phyloP scores from a whole-genome alignment of 2,797 vertebrate genomes.

The Melanotaenia parkinsoni region DNA sequence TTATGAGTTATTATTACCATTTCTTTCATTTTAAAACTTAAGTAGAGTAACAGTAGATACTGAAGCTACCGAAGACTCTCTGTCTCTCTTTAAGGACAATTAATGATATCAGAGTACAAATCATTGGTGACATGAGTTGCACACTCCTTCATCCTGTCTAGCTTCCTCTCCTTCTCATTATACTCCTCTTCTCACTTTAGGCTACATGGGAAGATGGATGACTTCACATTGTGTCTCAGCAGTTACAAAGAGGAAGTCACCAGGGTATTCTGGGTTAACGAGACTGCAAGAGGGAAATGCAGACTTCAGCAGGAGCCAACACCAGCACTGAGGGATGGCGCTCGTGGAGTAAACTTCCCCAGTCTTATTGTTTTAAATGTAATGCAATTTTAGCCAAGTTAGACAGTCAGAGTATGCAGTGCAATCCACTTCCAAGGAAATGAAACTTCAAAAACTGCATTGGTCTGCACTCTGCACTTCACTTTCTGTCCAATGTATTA shows the following conservation, averaged over 20 bases:
- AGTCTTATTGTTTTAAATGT: slow-evolving; percentile 54
- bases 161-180: slow-evolving; percentile 20
- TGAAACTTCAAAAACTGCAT: slow-evolving; percentile 46
- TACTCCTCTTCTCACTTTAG: slow-evolving; percentile 48
- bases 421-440: slow-evolving; percentile 49
- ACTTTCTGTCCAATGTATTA: slow-evolving; percentile 19
- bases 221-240: slow-evolving; percentile 74
- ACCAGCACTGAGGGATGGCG: slow-evolving; percentile 72
- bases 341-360: slow-evolving; percentile 77
- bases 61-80: no score
- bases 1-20: no score
- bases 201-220: slow-evolving; percentile 77
- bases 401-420: slow-evolving; percentile 56
- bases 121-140: slow-evolving; percentile 45
- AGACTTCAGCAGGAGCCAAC: slow-evolving; percentile 74
- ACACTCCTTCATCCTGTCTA: slow-evolving; percentile 13
- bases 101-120: slow-evolving; percentile 46
- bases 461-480: slow-evolving; percentile 25
- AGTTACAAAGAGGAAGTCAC: slow-evolving; percentile 74
- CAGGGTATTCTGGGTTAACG: slow-evolving; percentile 80
- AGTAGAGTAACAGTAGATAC: no score
- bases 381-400: slow-evolving; percentile 53
- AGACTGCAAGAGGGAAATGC: slow-evolving; percentile 76
- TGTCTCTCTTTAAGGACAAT: slow-evolving; percentile 16
- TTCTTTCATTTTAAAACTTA: no score